phyloP scores from a whole-genome alignment of 2,113 vertebrate genomes.

The Elanoides forficatus region DNA sequence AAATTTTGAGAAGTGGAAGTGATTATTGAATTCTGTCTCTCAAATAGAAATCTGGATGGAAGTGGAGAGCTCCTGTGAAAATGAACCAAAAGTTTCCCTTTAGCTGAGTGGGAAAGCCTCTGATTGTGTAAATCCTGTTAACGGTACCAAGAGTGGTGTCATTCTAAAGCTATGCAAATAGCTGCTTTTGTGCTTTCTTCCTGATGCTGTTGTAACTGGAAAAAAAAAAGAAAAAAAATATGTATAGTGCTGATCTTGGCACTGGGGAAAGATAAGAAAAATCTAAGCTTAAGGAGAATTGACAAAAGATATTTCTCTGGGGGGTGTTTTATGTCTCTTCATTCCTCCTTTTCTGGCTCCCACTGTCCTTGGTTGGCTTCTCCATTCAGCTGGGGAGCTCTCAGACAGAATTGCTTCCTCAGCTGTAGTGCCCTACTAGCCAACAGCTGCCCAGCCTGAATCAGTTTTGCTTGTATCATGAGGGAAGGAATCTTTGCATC shows the following conservation, averaged over 20 bases:
- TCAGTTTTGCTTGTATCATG: neutral
- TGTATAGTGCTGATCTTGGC: neutral
- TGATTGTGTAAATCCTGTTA: slow-evolving; percentile 1
- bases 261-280: neutral
- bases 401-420: neutral
- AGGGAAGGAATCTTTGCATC: neutral
- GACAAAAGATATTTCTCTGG: neutral
- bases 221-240: neutral
- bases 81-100: neutral
- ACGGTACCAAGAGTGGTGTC: neutral
- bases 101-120: neutral
- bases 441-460: neutral
- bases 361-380: neutral
- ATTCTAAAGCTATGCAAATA: slow-evolving; percentile 12
- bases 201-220: neutral
- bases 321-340: neutral
- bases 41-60: neutral
- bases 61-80: neutral
- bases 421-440: neutral
- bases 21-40: neutral
- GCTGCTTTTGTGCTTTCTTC: neutral
- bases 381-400: neutral
- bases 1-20: neutral
- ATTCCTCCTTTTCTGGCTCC: neutral
- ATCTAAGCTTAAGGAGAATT: neutral